Evolutionary conservation across 1,140 invertebrate genomes (phyloP).

Genomic region (Drosophila suzukii): DNA sequence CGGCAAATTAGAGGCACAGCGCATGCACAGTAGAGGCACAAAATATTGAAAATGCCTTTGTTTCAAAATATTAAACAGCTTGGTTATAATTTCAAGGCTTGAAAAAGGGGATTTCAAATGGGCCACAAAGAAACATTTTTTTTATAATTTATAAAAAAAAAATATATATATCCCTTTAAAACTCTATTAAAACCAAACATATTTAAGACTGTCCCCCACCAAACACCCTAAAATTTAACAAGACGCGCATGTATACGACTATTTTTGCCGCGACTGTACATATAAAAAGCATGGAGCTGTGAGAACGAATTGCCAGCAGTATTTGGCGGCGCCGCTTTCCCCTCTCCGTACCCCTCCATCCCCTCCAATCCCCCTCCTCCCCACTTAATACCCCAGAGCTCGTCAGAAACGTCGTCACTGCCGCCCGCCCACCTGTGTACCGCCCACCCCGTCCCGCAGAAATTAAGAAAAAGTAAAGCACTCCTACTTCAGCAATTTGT

Average conservation of each 20-base stretch:
- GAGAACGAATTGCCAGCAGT: constrained; percentile 81
- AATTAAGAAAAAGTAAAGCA: constrained; percentile 8
- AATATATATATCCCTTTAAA: neutral
- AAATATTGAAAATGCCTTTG: constrained; percentile 51
- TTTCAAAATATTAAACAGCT: neutral
- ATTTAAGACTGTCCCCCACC: constrained; percentile 5
- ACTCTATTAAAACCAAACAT: neutral
- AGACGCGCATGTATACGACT: constrained; percentile 63
- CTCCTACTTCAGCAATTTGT: neutral
- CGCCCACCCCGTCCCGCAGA: constrained; percentile 9
- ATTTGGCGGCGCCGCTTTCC: constrained; percentile 67
- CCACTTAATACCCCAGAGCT: constrained; percentile 2
- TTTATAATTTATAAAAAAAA: neutral
- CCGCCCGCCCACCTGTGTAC: constrained; percentile 59
- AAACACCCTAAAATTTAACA: constrained; percentile 17
- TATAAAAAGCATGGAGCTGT: constrained; percentile 79
- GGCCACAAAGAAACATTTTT: neutral
- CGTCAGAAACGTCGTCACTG: constrained; percentile 29
- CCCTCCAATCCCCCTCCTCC: neutral
- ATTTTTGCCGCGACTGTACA: constrained; percentile 82
- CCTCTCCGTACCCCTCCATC: constrained; percentile 7
- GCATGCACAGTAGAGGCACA: constrained; percentile 67
- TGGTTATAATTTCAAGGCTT: accelerated
- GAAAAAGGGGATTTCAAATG: neutral
- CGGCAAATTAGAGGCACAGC: constrained; percentile 38